These are phyloP conservation scores for Poecilia wingei DNA, from an alignment of 2,797 vertebrate species.

Conservation along the genomic window DNA sequence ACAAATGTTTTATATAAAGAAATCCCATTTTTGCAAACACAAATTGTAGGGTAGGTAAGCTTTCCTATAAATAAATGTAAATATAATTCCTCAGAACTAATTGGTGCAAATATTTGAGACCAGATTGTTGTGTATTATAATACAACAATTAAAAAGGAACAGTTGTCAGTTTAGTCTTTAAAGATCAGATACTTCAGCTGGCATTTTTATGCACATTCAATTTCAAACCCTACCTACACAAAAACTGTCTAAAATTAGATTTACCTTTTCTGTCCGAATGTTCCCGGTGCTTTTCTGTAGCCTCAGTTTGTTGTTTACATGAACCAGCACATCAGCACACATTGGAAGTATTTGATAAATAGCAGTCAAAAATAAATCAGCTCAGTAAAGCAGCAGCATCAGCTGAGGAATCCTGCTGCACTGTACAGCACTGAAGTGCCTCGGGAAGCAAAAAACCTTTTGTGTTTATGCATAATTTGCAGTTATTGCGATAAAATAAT, in stretches of 20 bases:
- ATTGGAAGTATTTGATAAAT: slow-evolving; percentile 18
- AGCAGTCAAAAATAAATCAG: slow-evolving; percentile 11
- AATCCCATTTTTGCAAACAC: not conserved
- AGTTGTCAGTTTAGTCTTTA: not conserved
- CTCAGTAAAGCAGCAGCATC: not conserved
- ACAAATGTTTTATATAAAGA: not conserved
- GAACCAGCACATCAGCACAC: slow-evolving; percentile 1
- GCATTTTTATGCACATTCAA: not conserved
- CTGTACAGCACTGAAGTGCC: not conserved
- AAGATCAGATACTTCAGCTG: not conserved
- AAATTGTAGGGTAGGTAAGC: not conserved
- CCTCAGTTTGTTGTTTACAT: not conserved
- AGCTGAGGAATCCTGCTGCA: not conserved
- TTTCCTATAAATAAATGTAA: not conserved
- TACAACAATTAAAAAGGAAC: not conserved
- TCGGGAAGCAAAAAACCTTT: not conserved
- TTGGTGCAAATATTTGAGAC: slow-evolving; percentile 11
- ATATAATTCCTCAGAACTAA: not conserved
- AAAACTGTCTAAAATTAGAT: not conserved
- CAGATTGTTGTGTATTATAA: not conserved
- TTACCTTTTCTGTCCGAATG: not conserved
- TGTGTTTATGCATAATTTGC: slow-evolving; percentile 8
- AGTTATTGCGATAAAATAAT: slow-evolving; percentile 6
- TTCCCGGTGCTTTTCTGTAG: not conserved
- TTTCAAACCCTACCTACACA: not conserved